Evolutionary conservation across 2,888 invertebrate species (phyloP).

Genomic region (Drosophila mulleri): DNA sequence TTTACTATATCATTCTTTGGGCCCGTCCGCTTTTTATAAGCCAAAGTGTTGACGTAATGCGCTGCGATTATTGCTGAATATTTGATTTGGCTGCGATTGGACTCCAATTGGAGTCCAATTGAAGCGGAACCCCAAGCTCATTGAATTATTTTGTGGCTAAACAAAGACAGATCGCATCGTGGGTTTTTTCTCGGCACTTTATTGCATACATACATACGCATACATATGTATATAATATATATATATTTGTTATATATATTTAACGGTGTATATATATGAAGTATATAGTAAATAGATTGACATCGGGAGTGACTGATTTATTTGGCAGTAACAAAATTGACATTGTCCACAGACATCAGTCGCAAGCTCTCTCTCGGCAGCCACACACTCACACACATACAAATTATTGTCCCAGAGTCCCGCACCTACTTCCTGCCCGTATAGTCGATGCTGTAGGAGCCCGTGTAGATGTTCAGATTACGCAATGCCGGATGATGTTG

Average conservation of each 20-base stretch:
- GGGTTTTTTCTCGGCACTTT: conserved; percentile 51
- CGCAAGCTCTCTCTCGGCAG: conserved; percentile 52
- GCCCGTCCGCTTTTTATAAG: conserved; percentile 25
- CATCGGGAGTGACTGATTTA: conserved; percentile 75
- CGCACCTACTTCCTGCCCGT: conserved; percentile 86
- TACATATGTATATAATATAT: conserved; percentile 28
- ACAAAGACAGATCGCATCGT: conserved; percentile 31
- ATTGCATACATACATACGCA: conserved; percentile 49
- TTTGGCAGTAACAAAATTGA: conserved; percentile 73
- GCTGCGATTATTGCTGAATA: conserved; percentile 55
- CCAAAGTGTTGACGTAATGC: conserved; percentile 71
- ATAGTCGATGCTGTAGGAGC: conserved; percentile 92
- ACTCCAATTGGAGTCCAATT: conserved; percentile 57
- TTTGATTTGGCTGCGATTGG: conserved; percentile 41
- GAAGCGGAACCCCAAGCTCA: conserved; percentile 71
- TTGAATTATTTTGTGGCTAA: conserved; percentile 2
- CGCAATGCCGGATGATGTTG: conserved; percentile 90
- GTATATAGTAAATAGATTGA: conserved; percentile 17
- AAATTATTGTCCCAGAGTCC: conserved; percentile 10
- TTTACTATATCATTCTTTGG: conserved; percentile 73
- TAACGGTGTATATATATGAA: conserved; percentile 11
- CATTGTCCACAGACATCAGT: conserved; percentile 76
- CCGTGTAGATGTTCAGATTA: conserved; percentile 90
- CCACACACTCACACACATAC: conserved; percentile 2
- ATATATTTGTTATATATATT: conserved; percentile 12